Evolutionary conservation across 2,113 vertebrate species (phyloP).

Genomic region (Cyphomyrus discorhynchus): DNA sequence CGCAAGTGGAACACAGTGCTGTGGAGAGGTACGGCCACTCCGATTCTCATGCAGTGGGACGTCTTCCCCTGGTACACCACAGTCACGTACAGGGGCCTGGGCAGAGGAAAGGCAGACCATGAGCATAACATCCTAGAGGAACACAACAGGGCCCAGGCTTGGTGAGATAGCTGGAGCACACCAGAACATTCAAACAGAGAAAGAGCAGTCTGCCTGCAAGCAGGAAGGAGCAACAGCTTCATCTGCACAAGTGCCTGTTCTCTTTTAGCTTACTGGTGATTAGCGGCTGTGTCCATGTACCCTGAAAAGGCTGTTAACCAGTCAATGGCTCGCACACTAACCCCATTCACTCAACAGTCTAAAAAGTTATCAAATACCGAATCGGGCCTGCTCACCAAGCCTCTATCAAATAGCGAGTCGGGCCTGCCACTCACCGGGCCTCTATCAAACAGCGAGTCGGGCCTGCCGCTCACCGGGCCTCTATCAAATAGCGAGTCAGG

Average conservation of each 20-base stretch:
- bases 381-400: not conserved
- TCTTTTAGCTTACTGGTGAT: not conserved
- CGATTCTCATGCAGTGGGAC: constrained; percentile 94
- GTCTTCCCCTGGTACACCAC: constrained; percentile 95
- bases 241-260: not conserved
- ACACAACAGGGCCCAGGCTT: not conserved
- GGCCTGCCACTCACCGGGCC: not conserved
- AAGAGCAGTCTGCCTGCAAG: not conserved
- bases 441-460: not conserved
- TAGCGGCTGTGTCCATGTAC: not conserved
- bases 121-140: not conserved
- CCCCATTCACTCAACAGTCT: not conserved
- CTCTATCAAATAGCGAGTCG: no score
- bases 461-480: no score
- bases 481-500: not conserved
- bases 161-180: not conserved
- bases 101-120: constrained; percentile 9
- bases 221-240: not conserved
- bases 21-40: constrained; percentile 83
- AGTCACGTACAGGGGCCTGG: constrained; percentile 85
- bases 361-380: not conserved
- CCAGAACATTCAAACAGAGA: not conserved
- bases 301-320: not conserved
- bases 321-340: not conserved
- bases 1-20: constrained; percentile 83